Evolutionary conservation across 2,113 vertebrate species (phyloP), one percentile per base, ranked within the genome.

Genomic region (Otus sunia): DNA sequence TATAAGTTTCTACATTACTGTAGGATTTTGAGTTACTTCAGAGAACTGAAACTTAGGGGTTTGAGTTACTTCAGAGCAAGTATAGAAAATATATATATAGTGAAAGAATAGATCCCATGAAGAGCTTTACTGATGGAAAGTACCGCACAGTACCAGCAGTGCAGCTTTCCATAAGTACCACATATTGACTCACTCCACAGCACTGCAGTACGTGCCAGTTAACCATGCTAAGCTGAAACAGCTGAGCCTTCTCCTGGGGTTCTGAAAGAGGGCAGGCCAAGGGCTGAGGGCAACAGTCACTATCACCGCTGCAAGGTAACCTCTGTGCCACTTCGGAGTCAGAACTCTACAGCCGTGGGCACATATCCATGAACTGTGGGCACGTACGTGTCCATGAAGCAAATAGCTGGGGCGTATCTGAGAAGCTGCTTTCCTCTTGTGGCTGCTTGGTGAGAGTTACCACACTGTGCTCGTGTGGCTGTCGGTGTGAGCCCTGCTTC

Each of bases 291-390:
- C 34, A 60, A 41, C 37, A 20, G n/a, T 10, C 25, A 15, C 21
- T 41, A 5, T 23, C 0, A 0, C 37, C 0, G 0, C 15, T 32
- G 45, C 18, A 20, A 22, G 36, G 36, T 50, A 22, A 39, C 23
- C 17, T 77, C 67, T 41, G 32, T 19, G 59, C 49, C 74, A 7
- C 60, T 43, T 58, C 0, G 0, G 50, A 47, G 59, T 60, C 52
- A 75, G 34, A 58, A 2, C 15, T 27, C 8, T 6, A 1, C 56
- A 32, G 34, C 50, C 3, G 1, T 11, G 34, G 37, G 17, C 9
- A 1, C 1, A 1, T 5, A 27, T 25, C 71, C 18, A 1, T 12
- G 43, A 37, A 78, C 55, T 5, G 1, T 50, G 59, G 22, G 52
- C 47, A 17, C 0, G 0, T 5, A 17, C 0, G 0, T 5, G 19